phyloP scores from a whole-genome alignment of 2,797 vertebrate species.

The Huso huso region DNA sequence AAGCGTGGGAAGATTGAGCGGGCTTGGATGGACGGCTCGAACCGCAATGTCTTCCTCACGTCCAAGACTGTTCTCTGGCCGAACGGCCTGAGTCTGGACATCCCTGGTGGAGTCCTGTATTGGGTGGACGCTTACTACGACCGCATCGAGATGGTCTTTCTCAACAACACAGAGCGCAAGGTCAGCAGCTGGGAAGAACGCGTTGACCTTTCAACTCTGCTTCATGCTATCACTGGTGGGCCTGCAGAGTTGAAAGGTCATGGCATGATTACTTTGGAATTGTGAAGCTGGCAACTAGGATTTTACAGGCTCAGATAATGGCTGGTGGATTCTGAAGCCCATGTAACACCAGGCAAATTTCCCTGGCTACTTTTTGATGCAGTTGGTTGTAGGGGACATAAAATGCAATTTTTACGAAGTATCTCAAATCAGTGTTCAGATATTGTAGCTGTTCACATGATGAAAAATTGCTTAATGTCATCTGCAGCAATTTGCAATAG shows the following conservation, averaged over 20 bases:
- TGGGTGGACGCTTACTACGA: constrained; percentile 98
- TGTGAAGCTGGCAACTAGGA: no score
- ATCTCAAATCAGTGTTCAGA: no score
- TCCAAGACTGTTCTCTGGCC: constrained; percentile 95
- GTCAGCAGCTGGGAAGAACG: constrained; percentile 35
- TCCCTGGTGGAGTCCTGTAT: constrained; percentile 81
- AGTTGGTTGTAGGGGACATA: no score
- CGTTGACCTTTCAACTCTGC: background rate
- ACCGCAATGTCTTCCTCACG: constrained; percentile 83
- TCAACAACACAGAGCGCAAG: constrained; percentile 83
- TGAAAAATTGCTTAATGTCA: no score
- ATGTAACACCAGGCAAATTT: no score
- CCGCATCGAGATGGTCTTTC: constrained; percentile 85
- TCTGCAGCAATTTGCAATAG: no score
- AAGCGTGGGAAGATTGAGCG: constrained; percentile 90
- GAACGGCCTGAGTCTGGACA: constrained; percentile 89
- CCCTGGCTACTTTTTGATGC: no score
- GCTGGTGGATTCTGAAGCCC: no score
- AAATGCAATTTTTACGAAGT: no score
- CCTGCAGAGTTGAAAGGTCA: background rate
- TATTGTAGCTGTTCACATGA: no score
- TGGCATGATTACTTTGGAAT: no score
- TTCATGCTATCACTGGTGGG: background rate
- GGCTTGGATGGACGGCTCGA: constrained; percentile 95
- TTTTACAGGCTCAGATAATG: no score